Conservation (phyloP, 2,113 vertebrate genomes). For the Oreochromis spilurus region DNA sequence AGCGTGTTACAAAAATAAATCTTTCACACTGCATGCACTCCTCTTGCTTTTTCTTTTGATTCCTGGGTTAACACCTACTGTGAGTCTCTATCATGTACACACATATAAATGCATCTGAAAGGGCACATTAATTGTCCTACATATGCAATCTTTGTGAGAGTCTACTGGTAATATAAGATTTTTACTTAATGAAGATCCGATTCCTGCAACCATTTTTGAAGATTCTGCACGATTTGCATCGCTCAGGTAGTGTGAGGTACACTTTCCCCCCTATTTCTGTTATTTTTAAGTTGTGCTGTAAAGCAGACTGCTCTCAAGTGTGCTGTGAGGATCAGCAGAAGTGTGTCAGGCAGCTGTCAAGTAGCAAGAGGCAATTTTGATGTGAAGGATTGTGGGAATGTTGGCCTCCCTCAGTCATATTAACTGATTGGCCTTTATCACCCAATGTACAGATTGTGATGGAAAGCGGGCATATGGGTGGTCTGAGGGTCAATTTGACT, state of each 20-base stretch:
- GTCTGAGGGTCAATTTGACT: not conserved
- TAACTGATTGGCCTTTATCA: not conserved
- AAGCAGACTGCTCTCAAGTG: not conserved
- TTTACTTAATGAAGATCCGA: not conserved
- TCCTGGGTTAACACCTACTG: not conserved
- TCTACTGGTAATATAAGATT: not conserved
- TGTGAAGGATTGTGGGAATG: not conserved
- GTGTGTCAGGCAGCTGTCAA: not conserved
- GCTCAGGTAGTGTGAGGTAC: not conserved
- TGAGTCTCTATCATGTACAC: not conserved
- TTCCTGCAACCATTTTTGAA: not conserved
- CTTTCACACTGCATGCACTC: not conserved
- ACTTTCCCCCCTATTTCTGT: not conserved
- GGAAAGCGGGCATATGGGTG: not conserved
- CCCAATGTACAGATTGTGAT: not conserved
- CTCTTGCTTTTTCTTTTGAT: not conserved
- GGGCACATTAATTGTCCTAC: not conserved
- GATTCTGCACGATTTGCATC: rapidly evolving
- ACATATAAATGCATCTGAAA: not conserved
- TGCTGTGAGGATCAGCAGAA: not conserved
- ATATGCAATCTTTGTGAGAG: not conserved
- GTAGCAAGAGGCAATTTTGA: not conserved
- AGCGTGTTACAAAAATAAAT: not conserved
- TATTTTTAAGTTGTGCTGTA: not conserved
- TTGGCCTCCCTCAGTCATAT: not conserved